phyloP scores from a whole-genome alignment of 1,140 invertebrate genomes.

The Drosophila takahashii region DNA sequence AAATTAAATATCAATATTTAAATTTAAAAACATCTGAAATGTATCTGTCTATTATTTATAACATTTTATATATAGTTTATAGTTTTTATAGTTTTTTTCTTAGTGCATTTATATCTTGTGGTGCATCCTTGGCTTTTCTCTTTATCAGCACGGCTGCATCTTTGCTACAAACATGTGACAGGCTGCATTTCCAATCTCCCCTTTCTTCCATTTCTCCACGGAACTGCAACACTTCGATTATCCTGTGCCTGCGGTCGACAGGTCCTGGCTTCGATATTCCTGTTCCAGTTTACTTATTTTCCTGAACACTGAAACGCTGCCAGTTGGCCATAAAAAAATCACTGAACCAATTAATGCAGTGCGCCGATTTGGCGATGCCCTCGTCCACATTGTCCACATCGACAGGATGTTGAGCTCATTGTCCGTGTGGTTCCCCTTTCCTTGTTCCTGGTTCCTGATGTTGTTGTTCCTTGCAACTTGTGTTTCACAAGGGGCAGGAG shows the following conservation, averaged over 20 bases:
- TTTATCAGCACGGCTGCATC: slow-evolving; percentile 50
- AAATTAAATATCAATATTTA: not conserved
- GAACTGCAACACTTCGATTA: slow-evolving; percentile 29
- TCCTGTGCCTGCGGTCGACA: slow-evolving; percentile 56
- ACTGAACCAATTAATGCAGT: slow-evolving; percentile 78
- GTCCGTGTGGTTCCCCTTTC: slow-evolving; percentile 9
- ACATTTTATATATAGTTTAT: no score
- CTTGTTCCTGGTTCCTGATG: slow-evolving; percentile 7
- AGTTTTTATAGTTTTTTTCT: not conserved
- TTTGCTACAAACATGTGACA: slow-evolving; percentile 49
- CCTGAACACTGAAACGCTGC: slow-evolving; percentile 11
- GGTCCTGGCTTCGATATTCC: slow-evolving; percentile 36
- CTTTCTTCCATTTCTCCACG: not conserved
- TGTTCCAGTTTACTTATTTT: slow-evolving; percentile 15
- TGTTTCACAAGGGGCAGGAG: not conserved
- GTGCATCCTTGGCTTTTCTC: slow-evolving; percentile 21
- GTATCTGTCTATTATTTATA: no score
- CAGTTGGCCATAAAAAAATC: slow-evolving; percentile 68
- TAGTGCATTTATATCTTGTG: slow-evolving; percentile 10
- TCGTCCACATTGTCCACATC: not conserved
- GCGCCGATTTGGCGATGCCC: slow-evolving; percentile 36
- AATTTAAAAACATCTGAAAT: no score
- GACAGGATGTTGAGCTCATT: slow-evolving; percentile 73
- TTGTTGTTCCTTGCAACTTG: slow-evolving; percentile 20
- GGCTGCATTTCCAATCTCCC: slow-evolving; percentile 7